Conservation (phyloP, 2,888 invertebrate genomes). For the Tetragonisca angustula region DNA sequence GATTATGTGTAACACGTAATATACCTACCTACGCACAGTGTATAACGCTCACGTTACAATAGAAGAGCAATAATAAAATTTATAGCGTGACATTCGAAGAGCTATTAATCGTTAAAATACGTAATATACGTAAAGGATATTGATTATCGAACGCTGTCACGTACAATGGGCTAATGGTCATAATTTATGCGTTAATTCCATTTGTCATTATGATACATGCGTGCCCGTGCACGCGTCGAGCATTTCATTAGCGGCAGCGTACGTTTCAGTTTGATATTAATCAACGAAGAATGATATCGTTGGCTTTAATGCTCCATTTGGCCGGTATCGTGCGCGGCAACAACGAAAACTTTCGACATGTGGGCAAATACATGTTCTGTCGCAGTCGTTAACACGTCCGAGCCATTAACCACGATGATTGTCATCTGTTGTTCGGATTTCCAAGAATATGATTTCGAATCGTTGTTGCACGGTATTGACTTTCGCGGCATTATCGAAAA, state of each 20-base stretch:
- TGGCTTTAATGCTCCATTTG: neutral
- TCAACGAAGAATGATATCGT: conserved; percentile 15
- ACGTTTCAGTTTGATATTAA: conserved; percentile 19
- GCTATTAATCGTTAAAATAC: conserved; percentile 22
- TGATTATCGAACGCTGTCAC: conserved; percentile 42
- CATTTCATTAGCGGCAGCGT: conserved; percentile 37
- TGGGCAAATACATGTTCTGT: neutral
- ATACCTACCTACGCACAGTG: too few species aligned
- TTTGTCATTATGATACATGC: conserved; percentile 45
- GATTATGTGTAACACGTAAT: too few species aligned
- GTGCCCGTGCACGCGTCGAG: neutral
- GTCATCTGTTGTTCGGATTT: neutral
- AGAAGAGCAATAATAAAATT: too few species aligned
- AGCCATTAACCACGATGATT: neutral
- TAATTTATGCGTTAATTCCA: conserved; percentile 48
- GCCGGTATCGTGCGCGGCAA: neutral
- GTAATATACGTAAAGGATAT: conserved; percentile 24
- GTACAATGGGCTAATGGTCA: conserved; percentile 16
- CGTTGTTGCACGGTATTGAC: neutral
- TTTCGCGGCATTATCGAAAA: neutral
- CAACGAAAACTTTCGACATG: neutral
- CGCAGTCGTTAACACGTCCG: neutral
- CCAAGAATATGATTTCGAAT: neutral
- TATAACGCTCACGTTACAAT: too few species aligned
- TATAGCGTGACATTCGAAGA: neutral